Evolutionary conservation across 2,888 invertebrate genomes (phyloP).

Genomic region (Acrobasis suavella): DNA sequence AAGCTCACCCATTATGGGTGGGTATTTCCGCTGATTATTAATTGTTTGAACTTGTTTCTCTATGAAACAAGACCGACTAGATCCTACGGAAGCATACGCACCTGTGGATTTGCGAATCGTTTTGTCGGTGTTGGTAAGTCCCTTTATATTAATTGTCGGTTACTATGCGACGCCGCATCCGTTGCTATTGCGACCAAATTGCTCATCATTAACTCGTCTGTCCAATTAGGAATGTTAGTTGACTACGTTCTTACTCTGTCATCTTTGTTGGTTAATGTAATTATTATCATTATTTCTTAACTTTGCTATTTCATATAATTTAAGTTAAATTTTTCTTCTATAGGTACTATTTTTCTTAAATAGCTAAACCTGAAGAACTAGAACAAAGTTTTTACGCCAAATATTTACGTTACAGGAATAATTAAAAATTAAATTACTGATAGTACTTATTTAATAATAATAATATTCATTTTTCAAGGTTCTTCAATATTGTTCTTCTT

Average conservation of each 20-base stretch:
- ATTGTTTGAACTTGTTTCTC: constrained; percentile 62
- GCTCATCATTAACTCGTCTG: constrained; percentile 63
- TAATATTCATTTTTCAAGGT: too few relatives aligned
- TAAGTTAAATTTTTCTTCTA: too few relatives aligned
- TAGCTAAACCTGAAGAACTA: too few relatives aligned
- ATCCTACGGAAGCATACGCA: constrained; percentile 60
- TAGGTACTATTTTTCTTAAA: too few relatives aligned
- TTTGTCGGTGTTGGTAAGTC: constrained; percentile 60
- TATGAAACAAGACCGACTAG: constrained; percentile 59
- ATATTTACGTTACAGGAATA: too few relatives aligned
- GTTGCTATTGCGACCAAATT: constrained; percentile 53
- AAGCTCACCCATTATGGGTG: constrained; percentile 67
- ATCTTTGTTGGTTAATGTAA: constrained; percentile 28
- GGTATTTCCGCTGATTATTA: constrained; percentile 71
- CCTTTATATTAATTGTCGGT: constrained; percentile 66
- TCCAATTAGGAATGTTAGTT: constrained; percentile 42
- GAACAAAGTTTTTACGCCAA: too few relatives aligned
- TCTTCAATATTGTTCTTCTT: too few relatives aligned
- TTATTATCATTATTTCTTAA: constrained; percentile 10
- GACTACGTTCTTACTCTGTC: constrained; percentile 31
- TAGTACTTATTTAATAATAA: too few relatives aligned
- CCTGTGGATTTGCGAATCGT: constrained; percentile 66
- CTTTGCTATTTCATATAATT: too few relatives aligned
- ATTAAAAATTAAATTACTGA: too few relatives aligned
- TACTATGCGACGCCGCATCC: constrained; percentile 63